A percentile compares a stretch with the other conserved stretches of the same genome.
phyloP scores from a whole-genome alignment of 2,113 vertebrate genomes.

The Guaruba guarouba region DNA sequence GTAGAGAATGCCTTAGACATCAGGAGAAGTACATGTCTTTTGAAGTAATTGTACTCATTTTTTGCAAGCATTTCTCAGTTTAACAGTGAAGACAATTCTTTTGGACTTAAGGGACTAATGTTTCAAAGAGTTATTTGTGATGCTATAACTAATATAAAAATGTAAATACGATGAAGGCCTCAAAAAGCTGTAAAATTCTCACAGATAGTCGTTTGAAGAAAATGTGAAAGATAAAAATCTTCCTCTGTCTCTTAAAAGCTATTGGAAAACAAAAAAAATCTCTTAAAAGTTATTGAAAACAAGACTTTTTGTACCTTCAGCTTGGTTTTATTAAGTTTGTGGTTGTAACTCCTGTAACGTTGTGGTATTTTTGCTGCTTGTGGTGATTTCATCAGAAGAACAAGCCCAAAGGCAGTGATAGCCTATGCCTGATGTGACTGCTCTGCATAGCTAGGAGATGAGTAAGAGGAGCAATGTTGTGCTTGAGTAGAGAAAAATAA shows the following conservation, averaged over 20 bases:
- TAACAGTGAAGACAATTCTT: neutral
- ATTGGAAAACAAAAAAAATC: no score
- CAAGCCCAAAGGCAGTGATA: neutral
- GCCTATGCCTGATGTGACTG: neutral
- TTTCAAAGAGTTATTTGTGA: neutral
- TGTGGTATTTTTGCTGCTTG: neutral
- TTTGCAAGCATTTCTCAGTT: neutral
- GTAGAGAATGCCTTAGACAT: neutral
- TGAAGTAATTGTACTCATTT: neutral
- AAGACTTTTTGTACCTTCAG: neutral
- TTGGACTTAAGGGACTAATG: neutral
- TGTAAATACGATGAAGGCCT: neutral
- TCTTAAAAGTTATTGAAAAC: neutral
- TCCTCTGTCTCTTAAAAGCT: neutral
- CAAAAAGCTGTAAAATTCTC: neutral
- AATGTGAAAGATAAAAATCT: neutral
- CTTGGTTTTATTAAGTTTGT: neutral
- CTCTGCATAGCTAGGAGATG: neutral
- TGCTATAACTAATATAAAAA: neutral
- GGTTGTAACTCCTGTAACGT: neutral
- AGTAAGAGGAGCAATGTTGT: neutral
- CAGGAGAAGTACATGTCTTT: neutral
- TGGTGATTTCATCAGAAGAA: neutral
- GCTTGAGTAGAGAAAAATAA: slow-evolving; percentile 2
- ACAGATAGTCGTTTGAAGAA: neutral